phyloP scores from a whole-genome alignment of 2,113 vertebrate species.

The Prietella phreatophila region DNA sequence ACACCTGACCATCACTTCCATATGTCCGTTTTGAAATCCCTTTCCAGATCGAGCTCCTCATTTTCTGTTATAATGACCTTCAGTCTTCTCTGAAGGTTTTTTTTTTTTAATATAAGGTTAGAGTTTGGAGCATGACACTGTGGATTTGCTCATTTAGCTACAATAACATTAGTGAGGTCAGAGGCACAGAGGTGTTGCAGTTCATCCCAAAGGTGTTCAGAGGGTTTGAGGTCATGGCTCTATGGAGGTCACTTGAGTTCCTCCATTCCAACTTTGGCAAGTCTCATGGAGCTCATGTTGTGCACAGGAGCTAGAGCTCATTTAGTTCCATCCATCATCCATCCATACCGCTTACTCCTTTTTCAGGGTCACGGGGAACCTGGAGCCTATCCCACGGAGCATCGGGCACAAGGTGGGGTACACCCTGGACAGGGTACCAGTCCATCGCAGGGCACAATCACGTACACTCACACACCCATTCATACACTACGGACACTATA shows the following conservation, averaged over 20 bases:
- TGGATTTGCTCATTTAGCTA: background rate
- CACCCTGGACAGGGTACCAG: too few species aligned
- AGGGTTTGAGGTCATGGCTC: background rate
- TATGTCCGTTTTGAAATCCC: background rate
- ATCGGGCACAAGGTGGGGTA: too few species aligned
- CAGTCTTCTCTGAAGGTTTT: background rate
- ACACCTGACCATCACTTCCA: background rate
- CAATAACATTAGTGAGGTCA: background rate
- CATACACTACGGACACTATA: too few species aligned
- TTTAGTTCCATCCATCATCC: background rate
- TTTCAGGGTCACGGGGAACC: too few species aligned
- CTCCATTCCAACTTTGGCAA: background rate
- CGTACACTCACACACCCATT: too few species aligned
- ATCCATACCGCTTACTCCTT: too few species aligned
- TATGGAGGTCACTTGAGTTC: background rate
- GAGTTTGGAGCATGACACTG: background rate
- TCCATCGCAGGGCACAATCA: too few species aligned
- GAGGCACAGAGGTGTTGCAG: background rate
- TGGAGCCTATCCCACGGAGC: too few species aligned
- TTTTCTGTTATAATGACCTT: background rate
- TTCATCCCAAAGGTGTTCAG: background rate
- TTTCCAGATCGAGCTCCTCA: background rate
- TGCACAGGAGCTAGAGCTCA: background rate
- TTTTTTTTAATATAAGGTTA: background rate
- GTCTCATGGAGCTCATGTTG: background rate